Evolutionary conservation across 2,888 invertebrate genomes (phyloP), one percentile per base, ranked within the genome.

Genomic region (Dasysyrphus tricinctus): DNA sequence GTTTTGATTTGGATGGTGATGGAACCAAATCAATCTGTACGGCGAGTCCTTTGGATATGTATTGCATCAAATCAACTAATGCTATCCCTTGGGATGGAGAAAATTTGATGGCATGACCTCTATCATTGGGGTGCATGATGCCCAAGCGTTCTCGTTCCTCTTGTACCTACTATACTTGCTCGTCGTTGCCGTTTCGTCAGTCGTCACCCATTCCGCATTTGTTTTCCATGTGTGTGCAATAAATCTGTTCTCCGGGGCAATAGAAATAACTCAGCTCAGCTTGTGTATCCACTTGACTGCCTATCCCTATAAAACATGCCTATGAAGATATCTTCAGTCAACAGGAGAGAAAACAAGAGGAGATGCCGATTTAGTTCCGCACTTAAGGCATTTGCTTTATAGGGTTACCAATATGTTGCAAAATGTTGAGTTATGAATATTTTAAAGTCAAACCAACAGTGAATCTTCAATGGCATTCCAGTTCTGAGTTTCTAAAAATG

Each of bases 31-130:
- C 84, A 84, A 84, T 84, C 84, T 80, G 80, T 76, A 70, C 72
- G 37, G 39, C 42, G 70, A 79, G 70, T 83, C 74, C 83, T 79
- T 63, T 72, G 67, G 72, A 76, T 24, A 24, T 83, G 37, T 29
- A 82, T 82, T 86, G 86, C 86, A 82, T 82, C 86, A 86, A 86
- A 86, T 86, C 86, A 86, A 86, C 86, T 86, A 86, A 86, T 86
- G 82, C 78, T 61, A 78, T 86, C 86, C 82, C 82, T 61, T 57
- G 82, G 86, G 86, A 82, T 49, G 82, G 75, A 74, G 82, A 82
- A 78, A 79, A 86, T 86, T 82, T 86, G 82, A 86, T 86, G 82
- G 82, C 82, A 82, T 86, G 86, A 86, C 86, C 86, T 86, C 82
- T 79, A 86, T 79, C 78, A 75, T 78, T 78, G 75, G 65, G 65